Conservation (phyloP, 2,888 invertebrate species). For the Drosophila niveifrons region DNA sequence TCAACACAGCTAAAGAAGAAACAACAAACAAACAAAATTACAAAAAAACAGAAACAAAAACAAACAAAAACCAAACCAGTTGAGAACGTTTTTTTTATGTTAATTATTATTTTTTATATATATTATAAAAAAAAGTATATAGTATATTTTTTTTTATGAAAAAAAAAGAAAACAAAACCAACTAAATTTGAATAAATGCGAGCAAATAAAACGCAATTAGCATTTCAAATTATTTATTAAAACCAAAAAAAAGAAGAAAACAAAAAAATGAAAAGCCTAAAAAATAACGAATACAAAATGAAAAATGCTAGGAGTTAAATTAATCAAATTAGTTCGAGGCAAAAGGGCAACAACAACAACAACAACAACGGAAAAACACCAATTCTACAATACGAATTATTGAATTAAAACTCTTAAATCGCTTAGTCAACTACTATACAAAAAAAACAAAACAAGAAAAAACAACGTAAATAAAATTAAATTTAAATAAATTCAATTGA, state of each 20-base stretch:
- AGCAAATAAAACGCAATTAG: conserved; percentile 43
- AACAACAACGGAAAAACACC: conserved; percentile 9
- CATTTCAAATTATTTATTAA: conserved; percentile 44
- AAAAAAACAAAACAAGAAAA: not conserved
- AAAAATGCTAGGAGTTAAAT: conserved; percentile 13
- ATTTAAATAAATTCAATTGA: conserved; percentile 18
- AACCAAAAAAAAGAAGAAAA: conserved; percentile 33
- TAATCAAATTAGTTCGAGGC: conserved; percentile 7
- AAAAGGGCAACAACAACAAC: conserved; percentile 11
- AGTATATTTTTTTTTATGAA: conserved; percentile 52
- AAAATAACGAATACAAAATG: not conserved
- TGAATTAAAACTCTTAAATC: conserved; percentile 13
- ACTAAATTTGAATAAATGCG: conserved; percentile 59
- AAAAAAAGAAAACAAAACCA: conserved; percentile 41
- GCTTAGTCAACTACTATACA: conserved; percentile 12
- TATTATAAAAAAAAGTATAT: conserved; percentile 40
- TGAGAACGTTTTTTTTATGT: conserved; percentile 79
- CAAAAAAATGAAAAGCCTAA: conserved; percentile 35
- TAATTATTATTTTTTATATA: conserved; percentile 79
- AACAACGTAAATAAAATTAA: conserved; percentile 7
- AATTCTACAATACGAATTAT: conserved; percentile 12
- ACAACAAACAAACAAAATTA: conserved; percentile 12
- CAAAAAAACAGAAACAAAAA: conserved; percentile 2
- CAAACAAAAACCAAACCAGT: conserved; percentile 77
- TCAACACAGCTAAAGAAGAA: conserved; percentile 28